phyloP scores from a whole-genome alignment of 2,797 vertebrate genomes.

The Brachyrhaphis roseni region DNA sequence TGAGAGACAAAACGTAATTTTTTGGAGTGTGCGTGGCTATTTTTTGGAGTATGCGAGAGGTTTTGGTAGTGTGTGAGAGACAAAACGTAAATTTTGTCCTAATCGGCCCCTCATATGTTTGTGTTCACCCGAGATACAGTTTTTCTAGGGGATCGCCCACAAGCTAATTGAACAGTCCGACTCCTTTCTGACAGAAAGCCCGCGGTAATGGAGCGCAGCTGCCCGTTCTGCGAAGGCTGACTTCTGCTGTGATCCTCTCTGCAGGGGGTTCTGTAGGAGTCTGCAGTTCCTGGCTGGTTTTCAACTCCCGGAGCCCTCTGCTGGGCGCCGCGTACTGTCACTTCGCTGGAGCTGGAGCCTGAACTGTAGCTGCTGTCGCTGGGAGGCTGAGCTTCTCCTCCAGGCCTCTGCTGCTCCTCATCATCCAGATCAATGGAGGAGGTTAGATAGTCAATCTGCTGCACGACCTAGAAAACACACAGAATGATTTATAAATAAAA shows the following conservation, averaged over 20 bases:
- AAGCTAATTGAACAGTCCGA: conserved; percentile 28
- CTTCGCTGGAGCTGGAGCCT: conserved; percentile 60
- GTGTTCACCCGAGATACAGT: neutral
- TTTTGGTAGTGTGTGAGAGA: no score
- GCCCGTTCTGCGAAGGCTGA: conserved; percentile 43
- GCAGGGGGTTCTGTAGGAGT: conserved; percentile 25
- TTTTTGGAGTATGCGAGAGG: no score
- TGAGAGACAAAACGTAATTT: no score
- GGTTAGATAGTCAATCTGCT: conserved; percentile 83
- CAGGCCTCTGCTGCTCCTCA: conserved; percentile 50
- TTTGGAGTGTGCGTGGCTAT: no score
- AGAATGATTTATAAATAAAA: conserved; percentile 14
- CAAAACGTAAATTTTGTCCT: no score
- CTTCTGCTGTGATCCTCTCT: conserved; percentile 29
- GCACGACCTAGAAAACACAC: conserved; percentile 76
- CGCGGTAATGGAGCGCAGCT: conserved; percentile 29
- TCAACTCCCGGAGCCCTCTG: conserved; percentile 29
- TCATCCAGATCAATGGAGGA: conserved; percentile 76
- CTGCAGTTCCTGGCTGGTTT: conserved; percentile 24
- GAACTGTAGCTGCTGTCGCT: conserved; percentile 63
- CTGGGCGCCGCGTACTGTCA: conserved; percentile 33
- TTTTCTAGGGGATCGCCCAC: conserved; percentile 32
- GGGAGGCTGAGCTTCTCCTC: conserved; percentile 47
- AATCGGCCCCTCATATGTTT: no score
- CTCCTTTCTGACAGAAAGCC: conserved; percentile 36